Evolutionary conservation across 2,797 vertebrate genomes (phyloP), one percentile per base, ranked within the genome.

Genomic region (Darevskia nairensis): DNA sequence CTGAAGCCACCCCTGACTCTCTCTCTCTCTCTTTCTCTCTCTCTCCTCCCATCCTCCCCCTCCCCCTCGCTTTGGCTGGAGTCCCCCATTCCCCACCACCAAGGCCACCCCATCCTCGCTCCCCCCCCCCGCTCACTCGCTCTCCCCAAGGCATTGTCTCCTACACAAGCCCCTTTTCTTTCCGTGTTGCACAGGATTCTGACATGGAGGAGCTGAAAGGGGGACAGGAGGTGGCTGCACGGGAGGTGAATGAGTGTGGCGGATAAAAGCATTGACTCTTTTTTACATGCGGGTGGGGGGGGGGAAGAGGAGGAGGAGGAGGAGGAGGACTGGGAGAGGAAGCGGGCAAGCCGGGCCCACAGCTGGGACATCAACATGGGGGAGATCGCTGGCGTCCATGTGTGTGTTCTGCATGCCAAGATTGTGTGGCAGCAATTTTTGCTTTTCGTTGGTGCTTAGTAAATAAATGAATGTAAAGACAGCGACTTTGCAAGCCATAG

Each of bases 341-440:
- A 32, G 84, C 87, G 69, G 84, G 83, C 80, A 35, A 61, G 82
- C 80, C 13, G 55, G 84, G 78, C 13, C n/a, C 44, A 25, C 11
- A 55, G 27, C 72, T n/a, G 13, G 29, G 91, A 91, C 90, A 72
- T 83, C 85, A 84, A 66, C 82, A 89, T 88, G 89, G 86, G 86
- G 82, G 90, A 80, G 89, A 10, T 68, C 4, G 32, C 68, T 8
- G 6, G 9, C 1, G 27, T 69, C 23, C 23, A 9, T 69, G 68
- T 69, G 68, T 27, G 68, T 69, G 25, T 68, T 21, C 27, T 68
- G 10, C 8, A n/a, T 72, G 69, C n/a, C 3, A 35, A 72, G 44
- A 23, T 27, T 13, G 8, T 13, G 8, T 6, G 17, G 77, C 44
- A 55, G 77, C 32, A 19, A 3, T 39, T 10, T 10, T 32, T 80